These are phyloP conservation scores for Brachionus koreanus DNA, from an alignment of 1,140 invertebrate genomes.

Conservation along the genomic window DNA sequence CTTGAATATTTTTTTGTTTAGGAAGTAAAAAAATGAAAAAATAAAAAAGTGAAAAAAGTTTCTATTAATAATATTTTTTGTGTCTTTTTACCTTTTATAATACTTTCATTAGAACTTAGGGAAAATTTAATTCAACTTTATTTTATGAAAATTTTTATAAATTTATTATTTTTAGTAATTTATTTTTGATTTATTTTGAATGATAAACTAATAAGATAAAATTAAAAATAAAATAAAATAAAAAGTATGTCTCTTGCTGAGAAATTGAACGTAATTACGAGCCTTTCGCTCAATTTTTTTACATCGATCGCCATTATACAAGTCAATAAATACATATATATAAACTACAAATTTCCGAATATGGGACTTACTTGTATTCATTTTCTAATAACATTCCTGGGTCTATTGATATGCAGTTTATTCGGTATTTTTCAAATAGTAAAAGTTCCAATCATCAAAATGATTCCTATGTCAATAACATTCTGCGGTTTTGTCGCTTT, in stretches of 20 bases:
- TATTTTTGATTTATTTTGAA: no score
- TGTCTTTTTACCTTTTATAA: no score
- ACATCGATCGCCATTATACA: conserved; percentile 63
- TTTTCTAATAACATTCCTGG: conserved; percentile 63
- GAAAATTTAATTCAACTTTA: no score
- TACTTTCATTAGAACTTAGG: no score
- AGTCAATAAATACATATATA: conserved; percentile 65
- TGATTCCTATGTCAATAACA: conserved; percentile 62
- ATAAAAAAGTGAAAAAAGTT: no score
- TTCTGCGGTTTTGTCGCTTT: conserved; percentile 67
- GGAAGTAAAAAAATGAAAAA: no score
- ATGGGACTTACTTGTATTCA: conserved; percentile 65
- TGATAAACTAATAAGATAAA: no score
- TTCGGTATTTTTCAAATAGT: conserved; percentile 63
- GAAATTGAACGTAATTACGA: background rate
- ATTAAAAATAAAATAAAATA: no score
- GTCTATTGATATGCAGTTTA: conserved; percentile 62
- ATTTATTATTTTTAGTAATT: no score
- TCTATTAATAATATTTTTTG: no score
- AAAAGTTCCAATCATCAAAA: conserved; percentile 60
- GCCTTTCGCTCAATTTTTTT: conserved; percentile 56
- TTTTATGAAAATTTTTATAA: no score
- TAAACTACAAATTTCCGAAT: conserved; percentile 63
- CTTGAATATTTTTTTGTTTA: no score
- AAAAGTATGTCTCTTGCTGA: background rate